phyloP scores from a whole-genome alignment of 37 sponge, comb jelly and placozoan species.

The Halichondria panicea region DNA sequence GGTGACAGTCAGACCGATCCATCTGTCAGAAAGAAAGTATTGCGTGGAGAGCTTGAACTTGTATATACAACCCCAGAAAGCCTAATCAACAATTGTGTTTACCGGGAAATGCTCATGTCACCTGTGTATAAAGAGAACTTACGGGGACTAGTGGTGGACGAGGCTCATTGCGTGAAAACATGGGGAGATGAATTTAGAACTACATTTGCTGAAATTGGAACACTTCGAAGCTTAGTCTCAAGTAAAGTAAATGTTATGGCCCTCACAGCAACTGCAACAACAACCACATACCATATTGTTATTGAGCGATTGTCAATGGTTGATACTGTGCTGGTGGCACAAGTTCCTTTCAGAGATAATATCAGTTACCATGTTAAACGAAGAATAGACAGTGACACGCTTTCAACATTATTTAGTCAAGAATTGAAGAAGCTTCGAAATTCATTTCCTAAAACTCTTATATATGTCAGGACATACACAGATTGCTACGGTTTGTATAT shows the following conservation, averaged over 20 bases:
- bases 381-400: too few species aligned
- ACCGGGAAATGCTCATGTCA: conserved; percentile 2
- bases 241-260: not conserved
- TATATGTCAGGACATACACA: too few species aligned
- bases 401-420: too few species aligned
- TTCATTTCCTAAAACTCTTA: too few species aligned
- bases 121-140: conserved; percentile 7
- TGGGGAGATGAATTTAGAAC: conserved; percentile 9
- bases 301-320: not conserved
- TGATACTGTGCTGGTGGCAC: not conserved
- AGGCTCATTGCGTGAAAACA: conserved; percentile 9
- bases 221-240: not conserved
- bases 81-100: not conserved
- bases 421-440: too few species aligned
- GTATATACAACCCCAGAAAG: conserved; percentile 4
- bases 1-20: too few species aligned
- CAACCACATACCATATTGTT: not conserved
- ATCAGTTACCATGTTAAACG: conserved; percentile 2
- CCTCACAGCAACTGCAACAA: conserved; percentile 11
- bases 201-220: not conserved
- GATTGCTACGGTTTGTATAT: not conserved
- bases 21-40: not conserved
- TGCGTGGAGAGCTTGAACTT: not conserved
- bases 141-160: conserved; percentile 2
- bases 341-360: not conserved